Conservation (phyloP, 2,797 vertebrate genomes). For the Gobionotothen gibberifrons region DNA sequence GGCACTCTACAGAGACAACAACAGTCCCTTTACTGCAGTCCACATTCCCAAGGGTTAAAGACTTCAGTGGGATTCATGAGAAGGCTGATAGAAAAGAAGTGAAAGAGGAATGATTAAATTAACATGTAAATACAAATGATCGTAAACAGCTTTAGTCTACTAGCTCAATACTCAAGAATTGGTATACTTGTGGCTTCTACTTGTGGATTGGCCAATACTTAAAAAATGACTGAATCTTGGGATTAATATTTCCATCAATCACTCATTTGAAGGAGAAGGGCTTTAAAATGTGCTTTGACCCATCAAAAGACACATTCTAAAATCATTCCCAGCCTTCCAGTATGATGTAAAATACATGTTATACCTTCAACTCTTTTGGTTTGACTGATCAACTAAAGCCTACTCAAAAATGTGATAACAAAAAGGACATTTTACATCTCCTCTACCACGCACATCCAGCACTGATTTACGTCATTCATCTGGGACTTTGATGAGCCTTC, state of each 20-base stretch:
- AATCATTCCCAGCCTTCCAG: background rate
- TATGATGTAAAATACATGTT: background rate
- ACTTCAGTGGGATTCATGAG: constrained; percentile 38
- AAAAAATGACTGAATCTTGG: background rate
- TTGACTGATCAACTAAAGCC: background rate
- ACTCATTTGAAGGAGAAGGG: background rate
- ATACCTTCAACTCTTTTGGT: constrained; percentile 16
- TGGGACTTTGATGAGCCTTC: constrained; percentile 1
- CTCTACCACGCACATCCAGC: constrained; percentile 25
- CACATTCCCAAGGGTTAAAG: constrained; percentile 35
- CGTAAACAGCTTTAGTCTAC: background rate
- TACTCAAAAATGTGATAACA: constrained; percentile 16
- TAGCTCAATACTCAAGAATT: background rate
- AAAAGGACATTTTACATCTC: constrained; percentile 15
- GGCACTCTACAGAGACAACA: constrained; percentile 35
- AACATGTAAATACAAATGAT: constrained; percentile 5
- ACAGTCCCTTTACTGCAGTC: constrained; percentile 38
- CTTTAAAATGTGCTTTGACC: background rate
- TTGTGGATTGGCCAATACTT: background rate
- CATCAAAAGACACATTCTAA: background rate
- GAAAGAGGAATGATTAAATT: constrained; percentile 19
- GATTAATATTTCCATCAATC: background rate
- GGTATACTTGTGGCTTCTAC: background rate
- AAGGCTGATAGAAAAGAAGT: constrained; percentile 8
- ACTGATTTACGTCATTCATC: constrained; percentile 18